phyloP scores from a whole-genome alignment of 2,113 vertebrate species.

The Cololabis saira region DNA sequence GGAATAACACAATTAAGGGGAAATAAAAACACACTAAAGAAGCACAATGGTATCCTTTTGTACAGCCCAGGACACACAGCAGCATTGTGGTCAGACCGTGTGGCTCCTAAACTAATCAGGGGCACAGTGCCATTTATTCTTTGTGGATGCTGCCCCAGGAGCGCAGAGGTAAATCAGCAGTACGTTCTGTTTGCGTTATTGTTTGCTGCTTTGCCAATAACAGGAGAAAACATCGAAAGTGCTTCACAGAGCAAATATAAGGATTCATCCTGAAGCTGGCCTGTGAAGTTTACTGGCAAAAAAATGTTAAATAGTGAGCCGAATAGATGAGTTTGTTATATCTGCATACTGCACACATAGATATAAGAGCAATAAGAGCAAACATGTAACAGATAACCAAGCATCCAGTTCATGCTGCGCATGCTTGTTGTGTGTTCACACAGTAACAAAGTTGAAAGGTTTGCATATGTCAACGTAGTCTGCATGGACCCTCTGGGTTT shows the following conservation, averaged over 20 bases:
- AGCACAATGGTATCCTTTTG: slow-evolving; percentile 57
- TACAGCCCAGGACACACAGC: slow-evolving; percentile 35
- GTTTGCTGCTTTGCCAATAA: not conserved
- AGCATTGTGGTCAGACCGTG: slow-evolving; percentile 66
- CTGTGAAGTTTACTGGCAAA: slow-evolving; percentile 7
- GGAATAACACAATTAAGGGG: slow-evolving; percentile 67
- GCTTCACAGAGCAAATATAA: slow-evolving; percentile 4
- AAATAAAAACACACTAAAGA: slow-evolving; percentile 57
- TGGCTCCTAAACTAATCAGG: slow-evolving; percentile 67
- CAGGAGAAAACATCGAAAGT: not conserved
- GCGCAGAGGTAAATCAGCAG: slow-evolving; percentile 13
- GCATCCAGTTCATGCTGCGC: no score
- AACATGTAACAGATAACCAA: no score
- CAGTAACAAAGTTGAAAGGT: no score
- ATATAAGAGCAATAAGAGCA: no score
- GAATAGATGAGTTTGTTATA: not conserved
- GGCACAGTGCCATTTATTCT: slow-evolving; percentile 35
- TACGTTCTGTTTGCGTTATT: not conserved
- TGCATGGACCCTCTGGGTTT: no score
- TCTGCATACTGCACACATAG: not conserved
- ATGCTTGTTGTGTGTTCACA: no score
- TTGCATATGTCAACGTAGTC: no score
- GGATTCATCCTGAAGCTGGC: not conserved
- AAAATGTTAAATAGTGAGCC: not conserved
- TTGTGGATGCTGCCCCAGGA: slow-evolving; percentile 24